Evolutionary conservation across 2,797 vertebrate species (phyloP).

Genomic region (Tragelaphus eurycerus): DNA sequence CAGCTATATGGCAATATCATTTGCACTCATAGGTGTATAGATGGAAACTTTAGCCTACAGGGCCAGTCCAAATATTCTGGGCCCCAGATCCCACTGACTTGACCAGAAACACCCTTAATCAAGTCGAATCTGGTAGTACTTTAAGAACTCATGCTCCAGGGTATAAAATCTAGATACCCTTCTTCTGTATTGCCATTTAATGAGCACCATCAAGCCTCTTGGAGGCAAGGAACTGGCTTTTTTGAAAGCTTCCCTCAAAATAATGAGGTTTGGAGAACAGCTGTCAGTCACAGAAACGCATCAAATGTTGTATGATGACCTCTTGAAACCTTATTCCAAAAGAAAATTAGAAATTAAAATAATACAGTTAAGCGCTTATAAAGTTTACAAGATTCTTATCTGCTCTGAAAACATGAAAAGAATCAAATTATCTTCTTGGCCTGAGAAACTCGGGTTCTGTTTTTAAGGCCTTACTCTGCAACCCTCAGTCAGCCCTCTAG

Average conservation of each 20-base stretch:
- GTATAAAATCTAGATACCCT: neutral
- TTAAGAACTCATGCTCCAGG: neutral
- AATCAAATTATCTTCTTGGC: neutral
- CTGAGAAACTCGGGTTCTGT: neutral
- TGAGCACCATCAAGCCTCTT: neutral
- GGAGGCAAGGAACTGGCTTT: neutral
- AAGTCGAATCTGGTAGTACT: neutral
- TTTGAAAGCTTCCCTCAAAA: neutral
- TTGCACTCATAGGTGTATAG: no score
- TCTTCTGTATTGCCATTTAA: neutral
- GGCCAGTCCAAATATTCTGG: neutral
- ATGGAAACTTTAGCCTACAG: neutral
- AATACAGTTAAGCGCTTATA: neutral
- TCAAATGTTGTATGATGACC: neutral
- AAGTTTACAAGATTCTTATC: neutral
- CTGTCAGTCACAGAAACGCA: neutral
- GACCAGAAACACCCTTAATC: neutral
- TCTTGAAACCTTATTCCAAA: neutral
- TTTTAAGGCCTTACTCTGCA: neutral
- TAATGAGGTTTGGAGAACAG: neutral
- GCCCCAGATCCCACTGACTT: neutral
- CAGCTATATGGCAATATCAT: neutral
- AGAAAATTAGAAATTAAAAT: constrained; percentile 32
- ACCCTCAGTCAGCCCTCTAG: neutral
- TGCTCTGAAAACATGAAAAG: neutral